These are phyloP conservation scores for Sinhomidia bicolor DNA, from an alignment of 2,888 invertebrate species.

Conservation along the genomic window DNA sequence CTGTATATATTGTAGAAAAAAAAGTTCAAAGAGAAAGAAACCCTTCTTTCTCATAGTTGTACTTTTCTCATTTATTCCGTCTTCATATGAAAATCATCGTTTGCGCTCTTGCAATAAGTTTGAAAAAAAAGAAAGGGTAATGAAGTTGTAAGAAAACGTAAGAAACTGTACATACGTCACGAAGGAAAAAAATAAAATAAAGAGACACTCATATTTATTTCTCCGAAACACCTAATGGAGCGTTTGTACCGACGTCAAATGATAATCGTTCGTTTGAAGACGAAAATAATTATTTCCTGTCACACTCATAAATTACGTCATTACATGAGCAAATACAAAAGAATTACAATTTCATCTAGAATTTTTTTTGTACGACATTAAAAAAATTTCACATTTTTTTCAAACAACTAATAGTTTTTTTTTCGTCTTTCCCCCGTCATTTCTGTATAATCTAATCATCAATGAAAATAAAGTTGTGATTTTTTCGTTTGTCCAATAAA, in stretches of 20 bases:
- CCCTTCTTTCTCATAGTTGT: neutral
- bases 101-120: neutral
- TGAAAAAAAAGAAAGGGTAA: neutral
- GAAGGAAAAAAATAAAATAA: neutral
- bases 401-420: too few species aligned
- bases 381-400: neutral
- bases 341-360: too few species aligned
- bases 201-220: neutral
- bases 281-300: constrained; percentile 51
- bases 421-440: too few species aligned
- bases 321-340: neutral
- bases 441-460: too few species aligned
- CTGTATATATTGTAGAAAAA: too few species aligned
- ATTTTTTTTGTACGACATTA: too few species aligned
- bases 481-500: too few species aligned
- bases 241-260: constrained; percentile 15
- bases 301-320: neutral
- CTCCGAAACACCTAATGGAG: constrained; percentile 16
- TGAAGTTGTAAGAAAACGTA: neutral
- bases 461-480: too few species aligned
- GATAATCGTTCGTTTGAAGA: constrained; percentile 3
- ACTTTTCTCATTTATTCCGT: neutral
- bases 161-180: neutral
- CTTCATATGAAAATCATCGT: neutral
- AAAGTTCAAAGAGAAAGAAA: constrained; percentile 15